Evolutionary conservation across 1,140 invertebrate species (phyloP).

Genomic region (Macrobrachium nipponense): DNA sequence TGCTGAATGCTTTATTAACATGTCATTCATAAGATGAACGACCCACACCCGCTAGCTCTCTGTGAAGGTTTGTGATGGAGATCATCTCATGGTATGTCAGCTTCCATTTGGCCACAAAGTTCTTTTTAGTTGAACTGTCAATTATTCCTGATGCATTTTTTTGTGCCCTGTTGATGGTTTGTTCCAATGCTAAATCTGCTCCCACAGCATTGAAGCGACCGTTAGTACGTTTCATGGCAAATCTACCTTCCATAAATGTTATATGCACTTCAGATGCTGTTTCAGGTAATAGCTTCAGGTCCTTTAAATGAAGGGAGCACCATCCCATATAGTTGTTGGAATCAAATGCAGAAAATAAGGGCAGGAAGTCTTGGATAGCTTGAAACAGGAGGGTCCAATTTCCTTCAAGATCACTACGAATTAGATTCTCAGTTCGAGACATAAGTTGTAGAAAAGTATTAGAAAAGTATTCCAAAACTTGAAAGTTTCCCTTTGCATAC

Average conservation of each 20-base stretch:
- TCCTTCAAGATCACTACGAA: slow-evolving; percentile 8
- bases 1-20: not conserved
- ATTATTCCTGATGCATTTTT: too few relatives aligned
- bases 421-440: not conserved
- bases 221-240: not conserved
- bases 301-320: not conserved
- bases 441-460: not conserved
- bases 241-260: not conserved
- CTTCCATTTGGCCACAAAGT: too few relatives aligned
- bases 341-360: not conserved
- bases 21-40: too few relatives aligned
- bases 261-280: not conserved
- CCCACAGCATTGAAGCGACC: not conserved
- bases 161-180: too few relatives aligned
- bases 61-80: too few relatives aligned
- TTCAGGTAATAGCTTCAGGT: too few relatives aligned
- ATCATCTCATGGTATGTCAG: too few relatives aligned
- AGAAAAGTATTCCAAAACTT: too few relatives aligned
- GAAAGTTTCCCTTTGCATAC: slow-evolving; percentile 1
- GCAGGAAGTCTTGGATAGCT: not conserved
- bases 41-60: not conserved
- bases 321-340: not conserved
- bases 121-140: too few relatives aligned
- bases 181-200: not conserved
- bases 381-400: too few relatives aligned